Evolutionary conservation across 2,113 vertebrate species (phyloP).

Genomic region (Pungitius pungitius): DNA sequence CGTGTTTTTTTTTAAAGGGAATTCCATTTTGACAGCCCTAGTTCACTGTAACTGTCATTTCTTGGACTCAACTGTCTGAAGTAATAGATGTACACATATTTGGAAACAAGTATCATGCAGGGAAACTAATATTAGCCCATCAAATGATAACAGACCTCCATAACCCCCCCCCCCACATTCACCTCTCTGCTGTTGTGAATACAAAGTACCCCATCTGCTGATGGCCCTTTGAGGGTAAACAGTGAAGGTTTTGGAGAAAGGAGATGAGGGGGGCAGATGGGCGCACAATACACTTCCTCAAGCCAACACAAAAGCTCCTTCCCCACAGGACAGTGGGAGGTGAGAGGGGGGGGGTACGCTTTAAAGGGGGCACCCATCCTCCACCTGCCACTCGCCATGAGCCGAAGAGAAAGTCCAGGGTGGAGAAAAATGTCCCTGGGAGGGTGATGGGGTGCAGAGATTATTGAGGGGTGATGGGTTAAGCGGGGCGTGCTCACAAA

Average conservation of each 20-base stretch:
- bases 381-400: constrained; percentile 47
- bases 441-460: neutral
- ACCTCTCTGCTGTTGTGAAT: constrained; percentile 37
- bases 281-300: constrained; percentile 64
- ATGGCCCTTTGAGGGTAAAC: constrained; percentile 60
- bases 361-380: constrained; percentile 32
- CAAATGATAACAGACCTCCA: constrained; percentile 40
- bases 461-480: constrained; percentile 16
- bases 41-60: neutral
- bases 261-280: constrained; percentile 66
- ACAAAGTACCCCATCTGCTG: constrained; percentile 58
- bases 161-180: constrained; percentile 20
- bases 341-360: constrained; percentile 7
- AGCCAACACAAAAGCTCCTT: constrained; percentile 52
- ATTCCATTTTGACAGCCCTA: too few relatives aligned
- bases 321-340: constrained; percentile 32
- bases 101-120: constrained; percentile 15
- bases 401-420: neutral
- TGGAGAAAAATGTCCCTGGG: neutral
- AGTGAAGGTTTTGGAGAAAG: constrained; percentile 30
- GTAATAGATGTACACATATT: neutral
- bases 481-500: constrained; percentile 17
- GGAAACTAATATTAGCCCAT: constrained; percentile 23
- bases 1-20: too few relatives aligned
- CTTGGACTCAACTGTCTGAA: constrained; percentile 2